Evolutionary conservation across 2,113 vertebrate species (phyloP).

Genomic region (Cheirogaleus medius): DNA sequence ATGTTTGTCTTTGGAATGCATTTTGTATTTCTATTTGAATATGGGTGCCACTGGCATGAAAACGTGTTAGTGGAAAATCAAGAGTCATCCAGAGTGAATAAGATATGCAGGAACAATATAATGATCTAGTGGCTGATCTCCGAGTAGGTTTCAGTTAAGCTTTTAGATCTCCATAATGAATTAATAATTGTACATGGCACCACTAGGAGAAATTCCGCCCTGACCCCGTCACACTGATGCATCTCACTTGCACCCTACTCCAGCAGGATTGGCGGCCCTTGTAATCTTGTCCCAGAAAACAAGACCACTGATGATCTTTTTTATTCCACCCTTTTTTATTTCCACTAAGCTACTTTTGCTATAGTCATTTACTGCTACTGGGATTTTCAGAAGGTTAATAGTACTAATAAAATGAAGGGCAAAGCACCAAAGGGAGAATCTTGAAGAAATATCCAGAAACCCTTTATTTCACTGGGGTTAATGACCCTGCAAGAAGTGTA

Average conservation of each 20-base stretch:
- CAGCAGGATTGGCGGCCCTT: background rate
- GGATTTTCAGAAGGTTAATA: constrained; percentile 54
- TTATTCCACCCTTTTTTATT: background rate
- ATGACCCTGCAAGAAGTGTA: background rate
- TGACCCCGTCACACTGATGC: background rate
- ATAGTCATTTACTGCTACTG: background rate
- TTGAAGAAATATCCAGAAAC: background rate
- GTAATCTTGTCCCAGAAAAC: constrained; percentile 49
- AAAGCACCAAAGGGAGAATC: constrained; percentile 5
- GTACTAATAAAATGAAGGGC: constrained; percentile 44
- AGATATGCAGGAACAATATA: background rate
- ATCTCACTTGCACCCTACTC: background rate
- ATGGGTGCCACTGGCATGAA: background rate
- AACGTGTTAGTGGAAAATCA: background rate
- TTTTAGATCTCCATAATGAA: background rate
- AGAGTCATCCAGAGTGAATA: background rate
- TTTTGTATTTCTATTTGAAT: background rate
- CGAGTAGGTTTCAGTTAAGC: background rate
- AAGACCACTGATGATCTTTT: background rate
- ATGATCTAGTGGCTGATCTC: background rate
- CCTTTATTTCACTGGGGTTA: background rate
- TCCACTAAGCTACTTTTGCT: constrained; percentile 47
- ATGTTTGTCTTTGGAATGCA: background rate
- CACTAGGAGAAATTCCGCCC: background rate
- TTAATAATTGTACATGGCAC: background rate